Conservation (phyloP, 2,797 vertebrate genomes). For the Anabacerthia variegaticeps region DNA sequence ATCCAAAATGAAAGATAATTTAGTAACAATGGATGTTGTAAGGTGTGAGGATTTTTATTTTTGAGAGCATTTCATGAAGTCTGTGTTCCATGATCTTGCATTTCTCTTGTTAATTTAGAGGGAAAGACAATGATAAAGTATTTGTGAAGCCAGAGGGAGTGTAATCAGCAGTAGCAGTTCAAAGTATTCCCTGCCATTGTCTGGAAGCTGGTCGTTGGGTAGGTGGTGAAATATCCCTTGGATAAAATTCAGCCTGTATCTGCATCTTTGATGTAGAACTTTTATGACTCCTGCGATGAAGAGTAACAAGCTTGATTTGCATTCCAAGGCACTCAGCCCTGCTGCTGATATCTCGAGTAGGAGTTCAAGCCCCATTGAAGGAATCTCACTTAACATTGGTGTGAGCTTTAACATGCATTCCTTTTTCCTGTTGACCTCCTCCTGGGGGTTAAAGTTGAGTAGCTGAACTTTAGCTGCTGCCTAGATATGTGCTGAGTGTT, state of each 20-base stretch:
- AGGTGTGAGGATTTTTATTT: not conserved
- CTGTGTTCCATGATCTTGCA: not conserved
- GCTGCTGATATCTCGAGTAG: slow-evolving; percentile 67
- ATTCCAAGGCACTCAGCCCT: slow-evolving; percentile 61
- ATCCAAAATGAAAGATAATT: not conserved
- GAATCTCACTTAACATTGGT: slow-evolving; percentile 64
- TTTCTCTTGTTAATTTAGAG: slow-evolving; percentile 40
- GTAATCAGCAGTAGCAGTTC: slow-evolving; percentile 18
- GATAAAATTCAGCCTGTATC: slow-evolving; percentile 59
- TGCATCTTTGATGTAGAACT: slow-evolving; percentile 60
- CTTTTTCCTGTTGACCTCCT: slow-evolving; percentile 74
- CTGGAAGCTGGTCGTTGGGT: not conserved
- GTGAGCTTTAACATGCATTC: slow-evolving; percentile 69
- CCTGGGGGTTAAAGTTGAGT: slow-evolving; percentile 74
- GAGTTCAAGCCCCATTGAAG: slow-evolving; percentile 69
- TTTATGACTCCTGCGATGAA: slow-evolving; percentile 44
- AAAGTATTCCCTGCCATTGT: slow-evolving; percentile 30
- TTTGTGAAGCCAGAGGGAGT: slow-evolving; percentile 18
- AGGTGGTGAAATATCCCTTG: slow-evolving; percentile 31
- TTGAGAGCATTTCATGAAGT: not conserved
- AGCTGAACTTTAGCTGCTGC: slow-evolving; percentile 69
- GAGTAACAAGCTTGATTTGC: slow-evolving; percentile 63
- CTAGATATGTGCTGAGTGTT: slow-evolving; percentile 75
- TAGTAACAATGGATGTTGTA: not conserved
- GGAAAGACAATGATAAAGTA: slow-evolving; percentile 29